Evolutionary conservation across 1,140 invertebrate genomes (phyloP).

Genomic region (Spodoptera litura): DNA sequence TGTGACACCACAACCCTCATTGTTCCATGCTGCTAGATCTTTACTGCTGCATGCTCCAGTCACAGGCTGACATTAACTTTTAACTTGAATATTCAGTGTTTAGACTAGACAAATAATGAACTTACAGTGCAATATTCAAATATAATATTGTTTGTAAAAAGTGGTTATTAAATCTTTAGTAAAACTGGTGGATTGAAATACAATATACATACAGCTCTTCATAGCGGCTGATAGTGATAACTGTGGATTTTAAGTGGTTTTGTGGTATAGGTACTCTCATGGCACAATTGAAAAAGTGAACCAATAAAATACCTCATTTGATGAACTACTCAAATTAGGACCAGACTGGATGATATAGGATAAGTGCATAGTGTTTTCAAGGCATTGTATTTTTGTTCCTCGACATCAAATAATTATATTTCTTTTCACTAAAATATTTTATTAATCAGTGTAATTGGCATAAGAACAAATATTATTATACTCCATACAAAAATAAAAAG

Average conservation of each 20-base stretch:
- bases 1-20: conserved; percentile 66
- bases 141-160: conserved; percentile 21
- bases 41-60: conserved; percentile 74
- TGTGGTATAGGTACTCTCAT: conserved; percentile 4
- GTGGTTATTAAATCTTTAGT: conserved; percentile 31
- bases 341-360: conserved; percentile 17
- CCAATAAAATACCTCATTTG: conserved; percentile 3
- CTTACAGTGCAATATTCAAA: conserved; percentile 40
- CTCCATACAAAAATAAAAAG: neutral
- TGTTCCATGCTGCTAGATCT: conserved; percentile 75
- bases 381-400: conserved; percentile 17
- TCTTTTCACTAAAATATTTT: conserved; percentile 35
- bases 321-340: conserved; percentile 28
- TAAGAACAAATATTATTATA: conserved; percentile 4
- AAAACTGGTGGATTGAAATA: conserved; percentile 33
- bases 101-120: conserved; percentile 9
- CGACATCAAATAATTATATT: conserved; percentile 25
- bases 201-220: conserved; percentile 14
- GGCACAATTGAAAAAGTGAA: conserved; percentile 25
- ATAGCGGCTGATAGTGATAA: conserved; percentile 35
- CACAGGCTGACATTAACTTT: conserved; percentile 68
- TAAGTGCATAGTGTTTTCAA: conserved; percentile 41
- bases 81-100: conserved; percentile 22
- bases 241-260: conserved; percentile 44
- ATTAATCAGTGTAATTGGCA: conserved; percentile 7